Evolutionary conservation across 2,113 vertebrate genomes (phyloP).

Genomic region (Girardinichthys multiradiatus): DNA sequence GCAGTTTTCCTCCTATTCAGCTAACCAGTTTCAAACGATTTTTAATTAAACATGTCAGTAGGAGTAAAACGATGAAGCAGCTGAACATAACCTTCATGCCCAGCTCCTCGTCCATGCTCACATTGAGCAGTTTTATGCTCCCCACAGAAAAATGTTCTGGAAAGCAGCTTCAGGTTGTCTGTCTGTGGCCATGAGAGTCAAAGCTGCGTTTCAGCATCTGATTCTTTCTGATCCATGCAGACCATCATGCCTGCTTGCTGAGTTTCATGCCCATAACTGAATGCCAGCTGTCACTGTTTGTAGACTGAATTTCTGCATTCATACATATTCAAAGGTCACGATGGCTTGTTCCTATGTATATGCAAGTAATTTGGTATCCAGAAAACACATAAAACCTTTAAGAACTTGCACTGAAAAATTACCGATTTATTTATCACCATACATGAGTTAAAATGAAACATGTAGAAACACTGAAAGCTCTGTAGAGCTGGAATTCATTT

Average conservation of each 20-base stretch:
- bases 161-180: constrained; percentile 41
- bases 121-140: constrained; percentile 22
- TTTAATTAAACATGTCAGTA: neutral
- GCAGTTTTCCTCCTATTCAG: neutral
- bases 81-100: neutral
- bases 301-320: constrained; percentile 33
- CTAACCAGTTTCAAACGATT: neutral
- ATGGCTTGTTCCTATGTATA: neutral
- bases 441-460: constrained; percentile 40
- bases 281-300: constrained; percentile 20
- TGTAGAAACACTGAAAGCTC: constrained; percentile 1
- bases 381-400: constrained; percentile 5
- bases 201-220: constrained; percentile 36
- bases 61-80: neutral
- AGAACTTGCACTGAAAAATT: neutral
- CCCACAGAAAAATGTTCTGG: constrained; percentile 21
- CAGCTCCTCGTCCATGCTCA: neutral
- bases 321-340: constrained; percentile 29
- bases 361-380: neutral
- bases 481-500: constrained; percentile 11
- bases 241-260: constrained; percentile 32
- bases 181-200: constrained; percentile 48
- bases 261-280: constrained; percentile 35
- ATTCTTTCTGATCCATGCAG: constrained; percentile 46
- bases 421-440: constrained; percentile 20